These are phyloP conservation scores for Puffinus mauretanicus DNA, from an alignment of 2,113 vertebrate species.

Conservation along the genomic window DNA sequence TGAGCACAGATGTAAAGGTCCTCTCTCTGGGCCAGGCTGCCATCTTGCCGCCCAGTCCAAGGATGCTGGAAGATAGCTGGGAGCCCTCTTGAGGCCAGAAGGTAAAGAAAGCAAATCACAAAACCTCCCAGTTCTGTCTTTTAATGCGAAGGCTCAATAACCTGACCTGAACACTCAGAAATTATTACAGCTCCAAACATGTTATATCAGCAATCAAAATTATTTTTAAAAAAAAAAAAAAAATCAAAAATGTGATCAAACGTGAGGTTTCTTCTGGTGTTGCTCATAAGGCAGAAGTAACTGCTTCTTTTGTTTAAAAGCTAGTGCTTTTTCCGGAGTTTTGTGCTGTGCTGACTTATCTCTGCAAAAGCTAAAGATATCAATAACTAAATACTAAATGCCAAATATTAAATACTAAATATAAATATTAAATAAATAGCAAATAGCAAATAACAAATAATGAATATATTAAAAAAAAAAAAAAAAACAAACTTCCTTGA, in stretches of 20 bases:
- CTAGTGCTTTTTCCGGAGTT: not conserved
- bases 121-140: not conserved
- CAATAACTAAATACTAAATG: not conserved
- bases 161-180: not conserved
- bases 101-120: not conserved
- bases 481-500: not conserved
- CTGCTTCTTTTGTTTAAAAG: not conserved
- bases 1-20: not conserved
- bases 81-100: not conserved
- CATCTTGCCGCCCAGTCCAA: not conserved
- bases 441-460: not conserved
- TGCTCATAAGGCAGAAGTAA: not conserved
- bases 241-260: not conserved
- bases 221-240: not conserved
- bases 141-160: not conserved
- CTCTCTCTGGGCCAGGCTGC: not conserved
- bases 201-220: not conserved
- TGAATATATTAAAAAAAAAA: too few relatives aligned
- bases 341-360: not conserved
- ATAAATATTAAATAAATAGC: not conserved
- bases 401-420: not conserved
- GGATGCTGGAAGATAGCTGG: not conserved
- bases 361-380: not conserved
- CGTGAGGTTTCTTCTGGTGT: not conserved
- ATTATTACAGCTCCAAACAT: not conserved